Evolutionary conservation across 2,113 vertebrate species (phyloP).

Genomic region (Lasiurus cinereus): DNA sequence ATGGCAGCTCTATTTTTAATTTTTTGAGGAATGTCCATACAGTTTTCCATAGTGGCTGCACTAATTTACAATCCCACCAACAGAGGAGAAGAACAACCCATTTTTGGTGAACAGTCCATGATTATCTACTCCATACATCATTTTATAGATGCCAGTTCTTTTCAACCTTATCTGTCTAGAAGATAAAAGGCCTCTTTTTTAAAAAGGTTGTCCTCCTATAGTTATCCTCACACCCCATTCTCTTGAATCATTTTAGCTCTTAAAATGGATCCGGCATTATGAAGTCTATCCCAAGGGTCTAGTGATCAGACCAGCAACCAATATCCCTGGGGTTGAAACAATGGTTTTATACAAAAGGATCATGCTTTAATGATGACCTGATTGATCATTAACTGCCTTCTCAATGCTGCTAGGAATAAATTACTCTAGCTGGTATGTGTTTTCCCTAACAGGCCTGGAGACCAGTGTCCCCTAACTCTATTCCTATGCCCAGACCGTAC

Average conservation of each 20-base stretch:
- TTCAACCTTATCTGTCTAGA: constrained; percentile 45
- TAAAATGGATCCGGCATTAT: constrained; percentile 49
- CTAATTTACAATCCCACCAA: neutral
- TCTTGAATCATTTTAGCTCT: constrained; percentile 54
- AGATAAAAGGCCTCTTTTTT: neutral
- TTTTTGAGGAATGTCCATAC: neutral
- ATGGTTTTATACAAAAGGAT: constrained; percentile 46
- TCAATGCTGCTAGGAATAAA: constrained; percentile 41
- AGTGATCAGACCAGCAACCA: constrained; percentile 26
- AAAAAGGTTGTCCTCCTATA: neutral
- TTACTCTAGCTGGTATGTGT: neutral
- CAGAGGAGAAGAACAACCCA: neutral
- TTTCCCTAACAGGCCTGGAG: neutral
- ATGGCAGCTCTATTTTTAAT: neutral
- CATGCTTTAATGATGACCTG: constrained; percentile 45
- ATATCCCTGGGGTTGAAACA: neutral
- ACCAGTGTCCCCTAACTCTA: neutral
- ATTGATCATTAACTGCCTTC: constrained; percentile 14
- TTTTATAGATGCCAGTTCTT: neutral
- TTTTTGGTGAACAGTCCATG: constrained; percentile 30
- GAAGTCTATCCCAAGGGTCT: constrained; percentile 15
- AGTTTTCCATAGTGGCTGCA: neutral
- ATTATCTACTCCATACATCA: constrained; percentile 41
- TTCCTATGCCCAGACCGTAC: neutral
- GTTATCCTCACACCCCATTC: neutral